These are phyloP conservation scores for Phasianus colchicus DNA, from an alignment of 2,113 vertebrate species.

Conservation along the genomic window DNA sequence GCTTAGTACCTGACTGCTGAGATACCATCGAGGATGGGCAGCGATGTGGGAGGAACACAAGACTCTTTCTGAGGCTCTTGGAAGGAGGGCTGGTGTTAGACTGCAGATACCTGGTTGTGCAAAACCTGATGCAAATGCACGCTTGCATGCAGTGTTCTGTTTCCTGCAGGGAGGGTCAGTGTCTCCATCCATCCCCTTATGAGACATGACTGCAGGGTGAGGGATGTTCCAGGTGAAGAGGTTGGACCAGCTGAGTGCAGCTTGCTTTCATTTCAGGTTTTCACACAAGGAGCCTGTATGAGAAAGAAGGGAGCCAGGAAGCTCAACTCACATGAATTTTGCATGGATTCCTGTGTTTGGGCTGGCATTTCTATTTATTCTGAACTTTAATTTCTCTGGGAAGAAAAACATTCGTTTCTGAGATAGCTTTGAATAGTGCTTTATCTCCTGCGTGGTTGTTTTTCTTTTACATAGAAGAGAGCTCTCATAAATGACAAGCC, in stretches of 20 bases:
- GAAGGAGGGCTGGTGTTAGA: background rate
- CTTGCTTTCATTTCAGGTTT: background rate
- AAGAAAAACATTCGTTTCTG: background rate
- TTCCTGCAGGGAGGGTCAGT: background rate
- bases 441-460: background rate
- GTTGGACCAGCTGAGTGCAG: background rate
- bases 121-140: background rate
- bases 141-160: background rate
- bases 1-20: background rate
- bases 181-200: background rate
- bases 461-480: background rate
- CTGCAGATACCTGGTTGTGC: background rate
- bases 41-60: fast-evolving
- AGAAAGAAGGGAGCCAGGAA: background rate
- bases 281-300: background rate
- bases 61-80: background rate
- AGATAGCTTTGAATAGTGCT: background rate
- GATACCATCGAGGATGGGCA: fast-evolving
- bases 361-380: background rate
- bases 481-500: background rate
- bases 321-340: background rate
- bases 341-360: background rate
- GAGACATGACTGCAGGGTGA: background rate
- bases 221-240: background rate
- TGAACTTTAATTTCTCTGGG: background rate